Base-by-base conservation (phyloP, 1,140 invertebrate genomes). In the Drosophila funebris region DNA sequence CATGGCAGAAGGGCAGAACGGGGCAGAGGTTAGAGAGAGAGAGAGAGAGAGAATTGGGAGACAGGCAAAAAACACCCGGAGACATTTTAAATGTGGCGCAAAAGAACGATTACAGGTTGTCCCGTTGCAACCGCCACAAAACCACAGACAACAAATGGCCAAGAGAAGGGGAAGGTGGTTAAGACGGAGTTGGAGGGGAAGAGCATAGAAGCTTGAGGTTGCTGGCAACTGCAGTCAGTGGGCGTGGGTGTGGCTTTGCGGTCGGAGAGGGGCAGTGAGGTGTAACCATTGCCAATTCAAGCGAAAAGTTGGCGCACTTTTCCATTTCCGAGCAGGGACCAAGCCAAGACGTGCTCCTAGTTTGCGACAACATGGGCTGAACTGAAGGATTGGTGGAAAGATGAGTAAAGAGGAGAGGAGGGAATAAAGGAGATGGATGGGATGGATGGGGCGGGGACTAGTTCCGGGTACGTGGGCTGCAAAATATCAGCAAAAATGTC, bases 1-100 rank as follows among this genome's bases (percentile, higher is more conserved):
- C 71, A 72, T 72, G 41, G 46, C 16, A 37, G 20, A 7, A 37
- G 9, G 3, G 9, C n/a, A 48, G 29, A 5, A n/a, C n/a, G n/a
- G 24, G 31, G 13, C 18, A 22, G 14, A 20, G 11, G 33, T 13
- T 8, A 18, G 3, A 48, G 4, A n/a, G 11, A 24, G 31, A 8
- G 29, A 11, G 20, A 29, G 20, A 6, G 18, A 3, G n/a, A 22
- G 44, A 31, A 27, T 14, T 13, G 58, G 31, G 13, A 62, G 64
- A 72, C 22, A 53, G 36, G 75, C 73, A 48, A 70, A 48, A 70
- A 72, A 82, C 75, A 82, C 74, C 78, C 82, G 82, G 76, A 83
- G 83, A 88, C 83, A 88, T 88, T 88, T 88, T 79, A 88, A 88
- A 88, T 88, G 83, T 88, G 83, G 78, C 78, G 83, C 83, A 88